Base-by-base conservation (phyloP, 2,888 invertebrate species). In the Limenitis camilla region DNA sequence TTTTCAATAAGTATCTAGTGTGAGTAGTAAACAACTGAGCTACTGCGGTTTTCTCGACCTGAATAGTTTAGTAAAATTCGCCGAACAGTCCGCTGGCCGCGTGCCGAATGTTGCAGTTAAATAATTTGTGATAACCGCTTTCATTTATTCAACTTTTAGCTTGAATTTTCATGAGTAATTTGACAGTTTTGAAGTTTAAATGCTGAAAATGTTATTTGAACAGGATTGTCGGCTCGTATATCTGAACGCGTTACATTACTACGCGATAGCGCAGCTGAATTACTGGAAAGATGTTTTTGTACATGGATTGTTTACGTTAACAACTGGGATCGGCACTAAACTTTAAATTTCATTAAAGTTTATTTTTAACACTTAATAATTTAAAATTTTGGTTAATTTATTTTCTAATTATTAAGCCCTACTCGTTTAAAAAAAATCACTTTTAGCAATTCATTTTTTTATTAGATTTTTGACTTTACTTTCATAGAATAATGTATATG, bases 111-210 rank as follows among this genome's bases (percentile, higher is more conserved):
- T 79, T 76, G 74, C 80, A 78, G 72, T 77, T 78, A 79, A 81
- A 82, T 85, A 79, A 81, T 82, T 85, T 77, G 77, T 76, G 76
- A 82, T 81, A 81, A 81, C 78, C 74, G 73, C 77, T 76, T 76
- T 80, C 74, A 81, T 82, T 81, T 80, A 80, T 81, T 76, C 70
- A 76, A 78, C 72, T 78, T 78, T 74, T 68, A 66, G 67, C 66
- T 61, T 65, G 68, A 71, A 75, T 72, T 73, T 70, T 66, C 60
- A 67, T 67, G 66, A 72, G 67, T 70, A 68, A 76, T 74, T 69
- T 71, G 72, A 71, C 72, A 69, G 70, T 68, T 71, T 61, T 56
- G 63, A 61, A 61, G 54, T 63, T 69, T 56, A 59, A 61, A 62
- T 55, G 52, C 57, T 58, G 50, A 49, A 48, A 62, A 53, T 57